Evolutionary conservation across 1,140 invertebrate genomes (phyloP).

Genomic region (Drosophila miranda): DNA sequence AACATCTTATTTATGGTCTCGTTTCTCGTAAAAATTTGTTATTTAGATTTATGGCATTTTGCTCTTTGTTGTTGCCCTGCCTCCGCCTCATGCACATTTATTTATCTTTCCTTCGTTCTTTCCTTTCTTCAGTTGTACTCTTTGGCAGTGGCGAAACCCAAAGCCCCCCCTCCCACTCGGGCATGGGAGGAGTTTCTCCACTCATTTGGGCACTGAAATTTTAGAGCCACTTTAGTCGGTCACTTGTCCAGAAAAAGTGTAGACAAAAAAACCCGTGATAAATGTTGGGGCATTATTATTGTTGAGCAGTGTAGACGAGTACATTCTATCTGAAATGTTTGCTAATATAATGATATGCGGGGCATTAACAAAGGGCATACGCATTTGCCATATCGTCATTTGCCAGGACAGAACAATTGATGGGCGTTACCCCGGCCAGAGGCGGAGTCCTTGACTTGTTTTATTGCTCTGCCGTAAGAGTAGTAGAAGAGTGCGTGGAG

Average conservation of each 20-base stretch:
- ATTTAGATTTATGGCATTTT: constrained; percentile 79
- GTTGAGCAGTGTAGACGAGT: constrained; percentile 26
- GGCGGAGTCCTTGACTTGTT: no score
- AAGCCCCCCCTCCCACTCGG: no score
- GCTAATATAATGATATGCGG: constrained; percentile 48
- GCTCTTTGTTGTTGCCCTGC: constrained; percentile 72
- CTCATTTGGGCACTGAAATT: constrained; percentile 71
- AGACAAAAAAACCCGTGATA: constrained; percentile 51
- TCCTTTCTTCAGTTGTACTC: constrained; percentile 22
- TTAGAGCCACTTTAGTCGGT: constrained; percentile 76
- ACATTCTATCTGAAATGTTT: constrained; percentile 35
- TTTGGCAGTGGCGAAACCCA: constrained; percentile 12
- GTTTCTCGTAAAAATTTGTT: constrained; percentile 80
- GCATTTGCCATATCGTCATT: constrained; percentile 32
- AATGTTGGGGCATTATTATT: constrained; percentile 27
- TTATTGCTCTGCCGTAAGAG: no score
- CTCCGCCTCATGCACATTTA: constrained; percentile 50
- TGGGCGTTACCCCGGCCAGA: neutral
- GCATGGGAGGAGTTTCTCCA: constrained; percentile 8
- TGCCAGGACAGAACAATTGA: constrained; percentile 13
- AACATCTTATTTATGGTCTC: constrained; percentile 80
- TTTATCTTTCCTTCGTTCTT: constrained; percentile 64
- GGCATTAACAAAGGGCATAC: constrained; percentile 53
- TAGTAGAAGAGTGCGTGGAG: no score
- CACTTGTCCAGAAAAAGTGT: constrained; percentile 36